Evolutionary conservation across 2,797 vertebrate genomes (phyloP).

Genomic region (Muraenolepis orangiensis): DNA sequence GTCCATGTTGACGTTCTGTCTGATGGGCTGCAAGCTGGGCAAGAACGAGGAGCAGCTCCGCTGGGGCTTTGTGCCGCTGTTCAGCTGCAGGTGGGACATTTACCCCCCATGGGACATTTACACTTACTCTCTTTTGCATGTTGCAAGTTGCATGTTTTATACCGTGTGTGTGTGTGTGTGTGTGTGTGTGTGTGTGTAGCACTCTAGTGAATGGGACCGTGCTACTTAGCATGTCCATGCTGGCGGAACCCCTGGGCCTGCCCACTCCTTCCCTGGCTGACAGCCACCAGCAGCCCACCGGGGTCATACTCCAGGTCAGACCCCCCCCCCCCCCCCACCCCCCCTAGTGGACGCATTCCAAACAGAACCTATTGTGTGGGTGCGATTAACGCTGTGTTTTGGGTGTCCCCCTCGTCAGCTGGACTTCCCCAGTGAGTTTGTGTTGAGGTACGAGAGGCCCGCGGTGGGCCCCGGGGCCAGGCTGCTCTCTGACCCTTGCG

Average conservation of each 20-base stretch:
- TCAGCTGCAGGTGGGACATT: constrained; percentile 62
- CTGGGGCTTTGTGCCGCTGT: constrained; percentile 72
- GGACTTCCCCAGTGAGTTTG: constrained; percentile 49
- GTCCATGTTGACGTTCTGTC: constrained; percentile 64
- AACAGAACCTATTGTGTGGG: background rate
- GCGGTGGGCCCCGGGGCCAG: constrained; percentile 38
- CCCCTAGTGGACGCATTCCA: constrained; percentile 26
- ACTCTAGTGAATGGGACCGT: constrained; percentile 48
- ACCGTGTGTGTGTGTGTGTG: background rate
- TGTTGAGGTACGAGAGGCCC: constrained; percentile 65
- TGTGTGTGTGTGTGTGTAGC: constrained; percentile 4
- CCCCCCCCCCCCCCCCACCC: background rate
- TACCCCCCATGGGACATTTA: too few species aligned
- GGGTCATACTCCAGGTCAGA: constrained; percentile 69
- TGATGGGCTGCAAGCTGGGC: constrained; percentile 65
- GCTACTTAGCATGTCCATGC: constrained; percentile 67
- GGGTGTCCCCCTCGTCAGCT: constrained; percentile 45
- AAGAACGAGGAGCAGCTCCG: constrained; percentile 54
- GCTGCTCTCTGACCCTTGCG: constrained; percentile 48
- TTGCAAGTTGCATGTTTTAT: too few species aligned
- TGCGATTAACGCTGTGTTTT: background rate
- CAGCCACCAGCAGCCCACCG: constrained; percentile 56
- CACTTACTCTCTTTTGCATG: too few species aligned
- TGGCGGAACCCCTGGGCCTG: constrained; percentile 31
- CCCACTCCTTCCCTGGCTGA: constrained; percentile 65